Evolutionary conservation across 2,797 vertebrate genomes (phyloP), one percentile per base, ranked within the genome.

Genomic region (Ceyx erithaca): DNA sequence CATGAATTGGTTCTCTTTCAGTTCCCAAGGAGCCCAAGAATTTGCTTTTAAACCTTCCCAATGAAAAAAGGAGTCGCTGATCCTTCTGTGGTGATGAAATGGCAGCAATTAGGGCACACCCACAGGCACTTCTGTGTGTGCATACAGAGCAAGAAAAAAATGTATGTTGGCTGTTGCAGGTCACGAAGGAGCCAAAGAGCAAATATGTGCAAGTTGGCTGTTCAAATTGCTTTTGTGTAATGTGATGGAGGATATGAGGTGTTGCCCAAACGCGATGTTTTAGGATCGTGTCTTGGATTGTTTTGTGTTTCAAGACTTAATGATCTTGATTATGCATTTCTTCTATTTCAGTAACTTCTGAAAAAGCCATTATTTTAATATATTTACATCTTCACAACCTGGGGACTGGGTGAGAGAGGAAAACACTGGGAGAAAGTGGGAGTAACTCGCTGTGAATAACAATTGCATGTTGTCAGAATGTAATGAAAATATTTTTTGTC

Each of bases 91-190:
- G 28, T 71, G 51, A 17, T 55, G 23, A 85, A 9, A 30, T 21
- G 17, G 22, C 28, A 82, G 58, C 16, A 19, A 5, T 14, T 12
- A 9, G 10, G 5, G 12, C 28, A 45, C 11, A 40, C 6, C 8
- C 25, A 21, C 4, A 12, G 35, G 6, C n/a, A 10, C 28, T 52
- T 37, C 2, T 8, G 17, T 58, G 23, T 8, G 43, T 46, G 20
- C 8, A 1, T 0, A 1, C 5, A 8, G 33, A 35, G 16, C 15
- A 37, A 40, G 45, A 35, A 15, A n/a, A 31, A 45, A 23, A 1
- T 37, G 4, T 10, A 1, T 51, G 13, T 10, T n/a, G 26, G 20
- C 15, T 61, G 9, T 14, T 58, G 45, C 21, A 55, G 43, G 17
- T 69, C 20, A 55, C 30, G 5, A 37, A 19, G 40, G 45, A 67